These are phyloP conservation scores for Peribatodes rhomboidaria DNA, from an alignment of 2,888 invertebrate species.

Conservation along the genomic window DNA sequence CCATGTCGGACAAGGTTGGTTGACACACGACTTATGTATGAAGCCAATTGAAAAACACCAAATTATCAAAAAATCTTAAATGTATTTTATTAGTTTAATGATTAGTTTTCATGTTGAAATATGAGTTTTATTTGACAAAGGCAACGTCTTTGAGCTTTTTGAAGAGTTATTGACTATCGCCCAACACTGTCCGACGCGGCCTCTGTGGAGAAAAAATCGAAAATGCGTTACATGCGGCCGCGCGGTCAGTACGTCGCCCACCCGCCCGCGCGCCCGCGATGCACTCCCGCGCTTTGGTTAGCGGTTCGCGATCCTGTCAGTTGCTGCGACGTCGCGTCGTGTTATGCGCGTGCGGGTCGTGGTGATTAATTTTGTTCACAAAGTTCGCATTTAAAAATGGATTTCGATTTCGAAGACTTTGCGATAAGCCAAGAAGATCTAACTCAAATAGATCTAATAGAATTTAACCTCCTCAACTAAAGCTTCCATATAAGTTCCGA, in stretches of 20 bases:
- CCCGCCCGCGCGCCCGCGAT: background rate
- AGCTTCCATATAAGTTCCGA: constrained; percentile 32
- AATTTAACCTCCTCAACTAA: constrained; percentile 22
- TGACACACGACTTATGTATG: too few relatives aligned
- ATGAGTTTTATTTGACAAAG: too few relatives aligned
- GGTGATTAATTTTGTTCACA: background rate
- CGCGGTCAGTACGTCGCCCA: constrained; percentile 14
- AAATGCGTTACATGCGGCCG: constrained; percentile 7
- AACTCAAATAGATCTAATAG: constrained; percentile 30
- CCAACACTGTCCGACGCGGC: constrained; percentile 6
- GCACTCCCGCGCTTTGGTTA: too few relatives aligned
- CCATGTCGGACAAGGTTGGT: background rate
- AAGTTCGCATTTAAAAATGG: background rate
- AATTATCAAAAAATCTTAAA: too few relatives aligned
- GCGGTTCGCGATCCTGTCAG: too few relatives aligned
- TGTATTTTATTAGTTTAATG: too few relatives aligned
- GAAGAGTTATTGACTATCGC: background rate
- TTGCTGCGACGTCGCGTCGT: background rate
- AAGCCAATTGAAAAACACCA: too few relatives aligned
- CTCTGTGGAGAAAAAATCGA: constrained; percentile 8
- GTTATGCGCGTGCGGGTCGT: background rate
- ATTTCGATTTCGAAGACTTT: constrained; percentile 24
- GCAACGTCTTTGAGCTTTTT: background rate
- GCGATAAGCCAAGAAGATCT: constrained; percentile 33
- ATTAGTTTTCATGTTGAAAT: too few relatives aligned